Evolutionary conservation across 2,113 vertebrate species (phyloP).

Genomic region (Oceanites oceanicus): DNA sequence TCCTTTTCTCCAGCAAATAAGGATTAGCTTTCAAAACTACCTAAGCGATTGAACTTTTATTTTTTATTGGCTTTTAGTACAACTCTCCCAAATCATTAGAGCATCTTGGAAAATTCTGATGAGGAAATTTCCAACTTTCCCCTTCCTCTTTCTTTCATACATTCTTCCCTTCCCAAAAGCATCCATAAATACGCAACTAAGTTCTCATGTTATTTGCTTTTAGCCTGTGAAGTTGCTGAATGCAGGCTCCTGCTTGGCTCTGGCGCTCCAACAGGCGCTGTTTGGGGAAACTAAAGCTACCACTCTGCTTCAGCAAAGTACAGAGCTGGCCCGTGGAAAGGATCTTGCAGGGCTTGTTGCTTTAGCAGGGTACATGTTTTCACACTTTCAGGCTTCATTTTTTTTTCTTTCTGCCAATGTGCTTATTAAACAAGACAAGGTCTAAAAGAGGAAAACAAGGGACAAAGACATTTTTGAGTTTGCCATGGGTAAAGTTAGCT

Average conservation of each 20-base stretch:
- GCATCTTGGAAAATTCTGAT: neutral
- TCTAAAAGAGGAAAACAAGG: neutral
- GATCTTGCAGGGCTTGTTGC: neutral
- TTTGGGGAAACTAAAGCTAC: neutral
- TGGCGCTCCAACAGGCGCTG: neutral
- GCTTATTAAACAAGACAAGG: neutral
- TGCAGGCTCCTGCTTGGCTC: neutral
- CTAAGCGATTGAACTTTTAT: accelerated
- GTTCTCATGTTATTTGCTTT: neutral
- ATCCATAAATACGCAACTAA: neutral
- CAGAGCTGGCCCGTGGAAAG: neutral
- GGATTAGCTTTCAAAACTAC: neutral
- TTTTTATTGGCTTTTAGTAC: neutral
- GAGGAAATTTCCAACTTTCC: neutral
- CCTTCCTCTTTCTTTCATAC: neutral
- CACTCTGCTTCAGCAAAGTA: neutral
- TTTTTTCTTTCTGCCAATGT: neutral
- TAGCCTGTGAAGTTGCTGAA: neutral
- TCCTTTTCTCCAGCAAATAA: neutral
- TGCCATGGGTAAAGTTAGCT: neutral
- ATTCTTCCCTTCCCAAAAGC: neutral
- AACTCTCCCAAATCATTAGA: neutral
- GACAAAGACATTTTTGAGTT: neutral
- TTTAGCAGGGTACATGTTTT: neutral
- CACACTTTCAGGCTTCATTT: neutral